Conservation (phyloP, 2,113 vertebrate species). For the Paradisaea rubra region DNA sequence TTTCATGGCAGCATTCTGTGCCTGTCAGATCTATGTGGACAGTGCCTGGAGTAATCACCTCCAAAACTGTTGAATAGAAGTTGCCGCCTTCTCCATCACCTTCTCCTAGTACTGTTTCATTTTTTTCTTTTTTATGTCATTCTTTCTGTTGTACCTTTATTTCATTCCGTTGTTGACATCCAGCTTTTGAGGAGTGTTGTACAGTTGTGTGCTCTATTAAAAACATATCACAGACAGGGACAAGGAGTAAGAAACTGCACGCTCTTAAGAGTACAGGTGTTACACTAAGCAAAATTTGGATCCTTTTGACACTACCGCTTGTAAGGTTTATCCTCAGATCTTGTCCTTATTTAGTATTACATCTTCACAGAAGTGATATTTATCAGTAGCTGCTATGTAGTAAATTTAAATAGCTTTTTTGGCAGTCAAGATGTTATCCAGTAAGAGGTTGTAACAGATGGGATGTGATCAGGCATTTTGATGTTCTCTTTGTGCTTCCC, state of each 20-base stretch:
- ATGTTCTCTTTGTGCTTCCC: slow-evolving; percentile 51
- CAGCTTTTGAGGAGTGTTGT: not conserved
- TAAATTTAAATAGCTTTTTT: slow-evolving; percentile 62
- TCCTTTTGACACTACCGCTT: slow-evolving; percentile 21
- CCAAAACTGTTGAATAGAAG: not conserved
- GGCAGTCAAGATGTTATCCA: slow-evolving; percentile 48
- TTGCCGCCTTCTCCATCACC: not conserved
- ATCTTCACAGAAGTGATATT: slow-evolving; percentile 37
- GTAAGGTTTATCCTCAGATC: slow-evolving; percentile 42
- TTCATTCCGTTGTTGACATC: not conserved
- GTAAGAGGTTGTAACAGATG: slow-evolving; percentile 45
- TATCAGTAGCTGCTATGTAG: slow-evolving; percentile 41
- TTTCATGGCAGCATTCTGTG: slow-evolving; percentile 58
- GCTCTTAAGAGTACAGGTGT: not conserved
- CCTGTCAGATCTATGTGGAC: slow-evolving; percentile 36
- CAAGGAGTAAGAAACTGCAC: not conserved
- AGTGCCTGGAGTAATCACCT: slow-evolving; percentile 31
- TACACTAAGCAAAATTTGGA: not conserved
- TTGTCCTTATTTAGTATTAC: slow-evolving; percentile 50
- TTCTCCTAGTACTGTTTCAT: not conserved
- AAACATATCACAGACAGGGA: not conserved
- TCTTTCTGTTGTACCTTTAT: not conserved
- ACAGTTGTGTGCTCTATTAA: not conserved
- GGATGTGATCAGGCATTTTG: slow-evolving; percentile 48
- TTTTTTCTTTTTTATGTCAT: not conserved